A percentile compares a stretch with the other conserved stretches of the same genome.
Conservation (phyloP, 1,140 invertebrate species). For the Heliconius nattereri region DNA sequence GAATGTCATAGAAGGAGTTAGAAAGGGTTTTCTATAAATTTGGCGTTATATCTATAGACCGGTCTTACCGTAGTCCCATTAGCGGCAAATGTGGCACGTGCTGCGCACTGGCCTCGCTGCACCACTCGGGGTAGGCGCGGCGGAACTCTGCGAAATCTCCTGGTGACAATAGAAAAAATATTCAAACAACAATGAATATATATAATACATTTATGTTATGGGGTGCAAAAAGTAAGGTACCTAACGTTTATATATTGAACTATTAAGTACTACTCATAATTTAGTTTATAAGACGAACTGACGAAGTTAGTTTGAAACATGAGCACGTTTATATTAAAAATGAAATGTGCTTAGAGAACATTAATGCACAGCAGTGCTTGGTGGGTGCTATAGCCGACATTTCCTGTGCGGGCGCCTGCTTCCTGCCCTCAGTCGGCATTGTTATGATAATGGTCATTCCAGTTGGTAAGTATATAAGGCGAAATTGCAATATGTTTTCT, state of each 20-base stretch:
- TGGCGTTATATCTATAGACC: neutral
- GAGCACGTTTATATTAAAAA: slow-evolving; percentile 43
- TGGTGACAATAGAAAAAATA: slow-evolving; percentile 80
- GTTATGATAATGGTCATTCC: slow-evolving; percentile 62
- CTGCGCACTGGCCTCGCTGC: slow-evolving; percentile 81
- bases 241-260: neutral
- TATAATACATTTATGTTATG: neutral
- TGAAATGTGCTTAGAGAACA: slow-evolving; percentile 36
- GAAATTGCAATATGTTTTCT: slow-evolving; percentile 1
- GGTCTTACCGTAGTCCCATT: slow-evolving; percentile 82
- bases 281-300: neutral
- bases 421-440: slow-evolving; percentile 55
- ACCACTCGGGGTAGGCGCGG: slow-evolving; percentile 93
- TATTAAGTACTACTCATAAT: neutral
- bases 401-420: slow-evolving; percentile 51
- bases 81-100: slow-evolving; percentile 81
- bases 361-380: slow-evolving; percentile 28
- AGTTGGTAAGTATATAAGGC: slow-evolving; percentile 41
- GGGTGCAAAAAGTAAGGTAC: neutral
- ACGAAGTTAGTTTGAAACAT: slow-evolving; percentile 34
- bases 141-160: slow-evolving; percentile 92
- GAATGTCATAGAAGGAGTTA: neutral
- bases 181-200: neutral
- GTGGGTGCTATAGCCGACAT: slow-evolving; percentile 37
- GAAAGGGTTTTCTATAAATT: slow-evolving; percentile 14